Conservation (phyloP, 2,888 invertebrate species). For the Eupsilia transversa region DNA sequence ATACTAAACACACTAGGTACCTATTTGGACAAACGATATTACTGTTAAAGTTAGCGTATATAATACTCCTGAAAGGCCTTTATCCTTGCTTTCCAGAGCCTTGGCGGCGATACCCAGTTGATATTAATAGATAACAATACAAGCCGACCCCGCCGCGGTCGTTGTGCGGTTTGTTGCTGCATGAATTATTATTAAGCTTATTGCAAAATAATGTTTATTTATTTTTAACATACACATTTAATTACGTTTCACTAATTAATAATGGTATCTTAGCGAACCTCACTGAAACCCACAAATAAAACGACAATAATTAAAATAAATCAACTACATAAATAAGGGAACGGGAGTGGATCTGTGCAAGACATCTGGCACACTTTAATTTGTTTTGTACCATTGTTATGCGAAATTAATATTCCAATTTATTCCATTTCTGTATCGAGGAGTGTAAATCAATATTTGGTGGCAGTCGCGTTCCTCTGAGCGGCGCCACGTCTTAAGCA, state of each 20-base stretch:
- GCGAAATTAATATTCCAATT: constrained; percentile 91
- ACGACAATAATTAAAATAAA: constrained; percentile 80
- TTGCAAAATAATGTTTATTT: background rate
- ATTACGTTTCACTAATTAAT: constrained; percentile 12
- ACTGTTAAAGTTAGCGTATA: constrained; percentile 17
- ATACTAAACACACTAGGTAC: constrained; percentile 5
- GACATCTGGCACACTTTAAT: constrained; percentile 90
- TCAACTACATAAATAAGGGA: constrained; percentile 83
- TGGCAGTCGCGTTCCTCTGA: constrained; percentile 77
- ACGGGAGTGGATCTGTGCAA: constrained; percentile 81
- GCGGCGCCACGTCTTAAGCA: constrained; percentile 65
- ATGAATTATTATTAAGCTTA: background rate
- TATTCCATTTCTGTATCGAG: constrained; percentile 89
- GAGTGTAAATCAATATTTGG: constrained; percentile 88
- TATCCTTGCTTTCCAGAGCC: constrained; percentile 5
- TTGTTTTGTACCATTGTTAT: constrained; percentile 89
- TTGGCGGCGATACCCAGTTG: background rate
- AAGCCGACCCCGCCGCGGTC: background rate
- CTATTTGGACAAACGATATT: constrained; percentile 21
- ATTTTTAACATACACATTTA: background rate
- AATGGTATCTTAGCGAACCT: background rate
- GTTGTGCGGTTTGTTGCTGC: constrained; percentile 7
- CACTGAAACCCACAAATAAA: constrained; percentile 67
- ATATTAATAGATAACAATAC: constrained; percentile 13
- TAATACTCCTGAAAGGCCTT: background rate